Base-by-base conservation (phyloP, 1,140 invertebrate species). In the Delia radicum region DNA sequence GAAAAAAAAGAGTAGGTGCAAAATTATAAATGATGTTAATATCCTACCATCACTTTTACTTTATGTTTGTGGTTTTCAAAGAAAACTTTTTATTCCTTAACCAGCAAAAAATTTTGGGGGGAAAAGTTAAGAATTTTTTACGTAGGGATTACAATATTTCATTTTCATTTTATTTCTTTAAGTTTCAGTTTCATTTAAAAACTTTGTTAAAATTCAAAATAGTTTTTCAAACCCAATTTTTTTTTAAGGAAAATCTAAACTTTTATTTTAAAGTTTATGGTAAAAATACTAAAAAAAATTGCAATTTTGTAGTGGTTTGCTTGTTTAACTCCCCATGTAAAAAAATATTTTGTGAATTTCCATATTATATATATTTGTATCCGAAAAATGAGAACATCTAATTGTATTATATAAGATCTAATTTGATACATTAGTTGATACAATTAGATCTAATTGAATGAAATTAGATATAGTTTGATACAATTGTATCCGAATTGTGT, bases 301-400 rank as follows among this genome's bases (percentile, higher is more conserved):
- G 48, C 48, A 55, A 55, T 55, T 55, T 24, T 55, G 48, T 55
- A 55, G 48, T 55, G 48, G 48, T 55, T 55, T 55, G 48, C 48
- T 55, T 55, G 48, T 55, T 55, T 55, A 55, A n/a, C 48, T 21
- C 48, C 24, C 24, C n/a, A n/a, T n/a, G n/a, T n/a, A n/a, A n/a
- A n/a, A 18, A 55, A 55, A 55, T 55, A 18, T 18, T 24, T 55
- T 55, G 24, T 55, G 10, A n/a, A 55, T 15, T 15, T 48, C 12
- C 48, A 55, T 55, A 55, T 8, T n/a, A n/a, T n/a, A n/a, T n/a
- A n/a, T n/a, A n/a, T n/a, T n/a, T n/a, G n/a, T n/a, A n/a, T n/a
- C n/a, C n/a, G n/a, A n/a, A n/a, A n/a, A n/a, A n/a, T n/a, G n/a
- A n/a, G n/a, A n/a, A n/a, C n/a, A n/a, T n/a, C n/a, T n/a, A n/a